Evolutionary conservation across 1,140 invertebrate genomes (phyloP), one percentile per base, ranked within the genome.

Genomic region (Ephestia elutella): DNA sequence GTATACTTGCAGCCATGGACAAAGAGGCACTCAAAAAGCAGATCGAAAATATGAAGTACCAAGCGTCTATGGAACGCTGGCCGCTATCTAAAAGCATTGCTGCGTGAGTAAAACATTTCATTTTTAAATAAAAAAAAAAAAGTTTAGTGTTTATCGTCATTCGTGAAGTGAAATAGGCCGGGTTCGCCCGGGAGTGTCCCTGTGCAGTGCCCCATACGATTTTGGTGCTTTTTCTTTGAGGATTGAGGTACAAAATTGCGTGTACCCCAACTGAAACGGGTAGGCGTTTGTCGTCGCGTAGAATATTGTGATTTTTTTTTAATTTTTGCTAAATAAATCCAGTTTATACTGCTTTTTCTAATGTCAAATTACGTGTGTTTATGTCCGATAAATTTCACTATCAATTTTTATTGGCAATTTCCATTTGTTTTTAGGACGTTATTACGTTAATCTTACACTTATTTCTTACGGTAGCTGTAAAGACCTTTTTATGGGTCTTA

Each of bases 41-140:
- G 92, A 97, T 98, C 85, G 96, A 97, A 89, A 97, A 97, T 90
- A 96, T 98, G 95, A 96, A 96, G 90, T 97, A 96, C 90, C 96
- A 97, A 89, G 95, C 95, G 60, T 94, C 95, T 75, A 97, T 98
- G 96, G 96, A 97, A 90, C 94, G 96, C 88, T 97, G 96, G 96
- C 95, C 95, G 54, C 91, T 97, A 62, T 97, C 96, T 76, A 97
- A 96, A 91, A 96, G 95, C 86, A 97, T 98, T 85, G 93, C 95
- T 79, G 96, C 96, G 96, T 97, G 93, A 97, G 96, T 97, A 90
- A 66, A 71, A 63, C 58, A 66, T 68, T 70, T 63, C 66, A 69
- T 66, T 61, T 69, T 59, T 73, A 53, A 53, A 53, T 76, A 73
- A 71, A 62, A 62, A 68, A 76, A 72, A 76, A 60, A 66, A 62